Conservation (phyloP, 2,113 vertebrate genomes). For the Dipodomys spectabilis region DNA sequence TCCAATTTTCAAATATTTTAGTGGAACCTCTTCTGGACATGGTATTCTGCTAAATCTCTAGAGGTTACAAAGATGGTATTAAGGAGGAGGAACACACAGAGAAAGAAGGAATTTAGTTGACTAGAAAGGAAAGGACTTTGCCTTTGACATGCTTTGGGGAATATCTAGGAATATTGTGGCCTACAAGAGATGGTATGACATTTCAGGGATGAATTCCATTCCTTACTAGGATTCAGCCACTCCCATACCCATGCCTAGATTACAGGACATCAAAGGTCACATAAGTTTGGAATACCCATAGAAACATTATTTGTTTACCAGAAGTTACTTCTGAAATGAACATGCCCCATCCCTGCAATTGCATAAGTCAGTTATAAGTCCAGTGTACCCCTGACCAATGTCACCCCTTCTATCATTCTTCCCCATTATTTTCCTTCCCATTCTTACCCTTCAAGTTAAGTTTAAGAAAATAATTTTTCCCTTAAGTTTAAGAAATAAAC, state of each 20-base stretch:
- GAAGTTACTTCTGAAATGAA: neutral
- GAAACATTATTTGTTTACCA: neutral
- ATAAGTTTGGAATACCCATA: neutral
- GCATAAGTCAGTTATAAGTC: too few species aligned
- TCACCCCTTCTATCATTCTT: too few species aligned
- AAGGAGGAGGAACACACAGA: too few species aligned
- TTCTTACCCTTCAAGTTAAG: too few species aligned
- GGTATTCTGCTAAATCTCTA: neutral
- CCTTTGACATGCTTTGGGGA: neutral
- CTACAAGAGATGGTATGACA: neutral
- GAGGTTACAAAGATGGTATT: neutral
- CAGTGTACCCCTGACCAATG: too few species aligned
- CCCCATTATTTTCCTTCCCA: too few species aligned
- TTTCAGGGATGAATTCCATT: neutral
- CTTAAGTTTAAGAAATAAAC: too few species aligned
- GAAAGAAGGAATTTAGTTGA: slow-evolving; percentile 6
- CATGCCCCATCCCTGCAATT: too few species aligned
- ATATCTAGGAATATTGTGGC: slow-evolving; percentile 32
- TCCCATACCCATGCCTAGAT: neutral
- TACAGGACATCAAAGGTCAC: neutral
- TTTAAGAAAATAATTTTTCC: too few species aligned
- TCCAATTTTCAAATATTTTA: neutral
- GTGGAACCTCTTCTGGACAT: neutral
- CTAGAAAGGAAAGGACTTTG: neutral
- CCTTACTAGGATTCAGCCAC: neutral